Evolutionary conservation across 2,888 invertebrate species (phyloP).

Genomic region (Drosophila neotestacea): DNA sequence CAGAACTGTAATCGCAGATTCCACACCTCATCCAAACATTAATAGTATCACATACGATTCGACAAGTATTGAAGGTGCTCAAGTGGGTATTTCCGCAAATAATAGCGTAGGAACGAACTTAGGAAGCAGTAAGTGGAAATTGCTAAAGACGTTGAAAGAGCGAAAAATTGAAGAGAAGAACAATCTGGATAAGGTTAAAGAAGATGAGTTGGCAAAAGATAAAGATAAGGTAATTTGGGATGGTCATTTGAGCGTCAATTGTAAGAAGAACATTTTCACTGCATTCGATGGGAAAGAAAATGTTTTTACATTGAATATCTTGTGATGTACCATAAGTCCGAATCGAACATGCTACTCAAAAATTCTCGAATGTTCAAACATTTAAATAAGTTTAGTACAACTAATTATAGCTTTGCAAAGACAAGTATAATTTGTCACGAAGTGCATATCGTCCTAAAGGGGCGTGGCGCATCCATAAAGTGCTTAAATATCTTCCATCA

Average conservation of each 20-base stretch:
- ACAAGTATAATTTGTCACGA: too few relatives aligned
- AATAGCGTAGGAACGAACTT: conserved; percentile 84
- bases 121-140: conserved; percentile 96
- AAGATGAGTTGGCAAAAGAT: conserved; percentile 88
- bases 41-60: conserved; percentile 73
- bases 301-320: too few relatives aligned
- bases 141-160: conserved; percentile 95
- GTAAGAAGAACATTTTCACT: background rate
- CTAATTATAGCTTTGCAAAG: too few relatives aligned
- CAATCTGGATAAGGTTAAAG: conserved; percentile 89
- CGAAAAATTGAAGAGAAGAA: conserved; percentile 94
- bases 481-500: too few relatives aligned
- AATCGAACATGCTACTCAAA: too few relatives aligned
- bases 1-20: background rate
- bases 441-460: too few relatives aligned
- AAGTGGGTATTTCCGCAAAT: conserved; percentile 45
- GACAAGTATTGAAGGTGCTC: conserved; percentile 82
- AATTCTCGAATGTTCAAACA: too few relatives aligned
- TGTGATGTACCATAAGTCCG: too few relatives aligned
- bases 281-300: too few relatives aligned
- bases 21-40: background rate
- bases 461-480: too few relatives aligned
- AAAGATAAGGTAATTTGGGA: conserved; percentile 88
- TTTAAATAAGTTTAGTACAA: too few relatives aligned
- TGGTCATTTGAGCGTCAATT: background rate